phyloP scores from a whole-genome alignment of 2,888 invertebrate genomes.

The Scaptomyza polygonia region DNA sequence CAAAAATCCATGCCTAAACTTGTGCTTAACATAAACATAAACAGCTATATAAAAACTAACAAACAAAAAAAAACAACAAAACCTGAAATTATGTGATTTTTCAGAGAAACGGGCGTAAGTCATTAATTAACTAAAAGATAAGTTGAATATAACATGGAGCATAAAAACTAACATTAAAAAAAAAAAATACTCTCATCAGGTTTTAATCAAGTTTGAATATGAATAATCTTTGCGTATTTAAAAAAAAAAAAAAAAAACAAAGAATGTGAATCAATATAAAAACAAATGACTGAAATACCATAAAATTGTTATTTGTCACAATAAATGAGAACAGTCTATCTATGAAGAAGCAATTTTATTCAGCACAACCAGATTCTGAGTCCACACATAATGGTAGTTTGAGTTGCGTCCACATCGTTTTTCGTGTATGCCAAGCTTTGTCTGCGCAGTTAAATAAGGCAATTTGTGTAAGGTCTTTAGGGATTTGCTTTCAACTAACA shows the following conservation, averaged over 20 bases:
- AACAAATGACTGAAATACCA: not conserved
- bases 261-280: not conserved
- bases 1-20: slow-evolving; percentile 44
- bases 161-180: not conserved
- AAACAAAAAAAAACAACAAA: slow-evolving; percentile 21
- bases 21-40: slow-evolving; percentile 25
- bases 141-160: not conserved
- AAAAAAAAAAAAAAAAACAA: too few relatives aligned
- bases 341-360: slow-evolving; percentile 4
- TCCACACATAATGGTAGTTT: slow-evolving; percentile 5
- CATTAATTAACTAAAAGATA: not conserved
- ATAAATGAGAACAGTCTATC: slow-evolving; percentile 22
- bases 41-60: slow-evolving; percentile 11
- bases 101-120: slow-evolving; percentile 54
- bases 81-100: slow-evolving; percentile 64
- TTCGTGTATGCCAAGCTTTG: slow-evolving; percentile 39
- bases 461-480: slow-evolving; percentile 44
- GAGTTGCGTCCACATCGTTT: slow-evolving; percentile 14
- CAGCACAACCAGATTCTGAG: slow-evolving; percentile 7
- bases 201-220: not conserved
- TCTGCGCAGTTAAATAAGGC: slow-evolving; percentile 25
- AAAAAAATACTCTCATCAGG: not conserved
- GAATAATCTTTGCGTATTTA: not conserved
- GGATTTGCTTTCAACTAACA: slow-evolving; percentile 31
- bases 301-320: too few relatives aligned